Evolutionary conservation across 2,113 vertebrate genomes (phyloP).

Genomic region (Proteles cristata): DNA sequence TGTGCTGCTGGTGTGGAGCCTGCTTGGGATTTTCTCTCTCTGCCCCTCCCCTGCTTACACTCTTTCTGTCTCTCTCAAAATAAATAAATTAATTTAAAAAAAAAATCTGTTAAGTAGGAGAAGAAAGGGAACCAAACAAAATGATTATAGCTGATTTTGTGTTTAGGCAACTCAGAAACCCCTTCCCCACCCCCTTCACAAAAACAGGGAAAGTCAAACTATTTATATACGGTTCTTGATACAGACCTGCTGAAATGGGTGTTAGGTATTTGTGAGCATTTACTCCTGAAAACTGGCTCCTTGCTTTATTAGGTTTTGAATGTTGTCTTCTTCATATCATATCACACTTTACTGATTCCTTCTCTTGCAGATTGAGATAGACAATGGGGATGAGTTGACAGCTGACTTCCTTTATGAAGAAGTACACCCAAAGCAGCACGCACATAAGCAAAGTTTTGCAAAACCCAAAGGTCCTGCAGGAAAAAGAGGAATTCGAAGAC

Average conservation of each 20-base stretch:
- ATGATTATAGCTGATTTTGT: background rate
- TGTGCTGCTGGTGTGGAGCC: too few species aligned
- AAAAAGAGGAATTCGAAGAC: conserved; percentile 93
- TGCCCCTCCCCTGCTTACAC: too few species aligned
- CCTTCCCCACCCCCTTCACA: accelerated
- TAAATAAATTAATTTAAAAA: too few species aligned
- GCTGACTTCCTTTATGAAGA: conserved; percentile 96
- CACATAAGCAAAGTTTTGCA: conserved; percentile 96
- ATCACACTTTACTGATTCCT: background rate
- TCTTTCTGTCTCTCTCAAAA: too few species aligned
- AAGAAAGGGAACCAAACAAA: background rate
- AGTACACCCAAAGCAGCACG: conserved; percentile 98
- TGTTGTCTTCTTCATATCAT: background rate
- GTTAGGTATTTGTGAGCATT: background rate
- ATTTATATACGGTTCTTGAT: background rate
- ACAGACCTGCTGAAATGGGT: background rate
- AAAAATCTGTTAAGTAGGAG: background rate
- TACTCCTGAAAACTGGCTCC: background rate
- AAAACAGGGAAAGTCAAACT: background rate
- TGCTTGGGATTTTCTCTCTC: too few species aligned
- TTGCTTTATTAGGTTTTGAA: conserved; percentile 3
- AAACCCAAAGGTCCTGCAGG: conserved; percentile 96
- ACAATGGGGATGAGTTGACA: conserved; percentile 95
- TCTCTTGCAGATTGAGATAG: conserved; percentile 94
- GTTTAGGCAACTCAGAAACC: background rate